A percentile compares a stretch with the other conserved stretches of the same genome.
Evolutionary conservation across 2,888 invertebrate species (phyloP).

Genomic region (Zygaena filipendulae): DNA sequence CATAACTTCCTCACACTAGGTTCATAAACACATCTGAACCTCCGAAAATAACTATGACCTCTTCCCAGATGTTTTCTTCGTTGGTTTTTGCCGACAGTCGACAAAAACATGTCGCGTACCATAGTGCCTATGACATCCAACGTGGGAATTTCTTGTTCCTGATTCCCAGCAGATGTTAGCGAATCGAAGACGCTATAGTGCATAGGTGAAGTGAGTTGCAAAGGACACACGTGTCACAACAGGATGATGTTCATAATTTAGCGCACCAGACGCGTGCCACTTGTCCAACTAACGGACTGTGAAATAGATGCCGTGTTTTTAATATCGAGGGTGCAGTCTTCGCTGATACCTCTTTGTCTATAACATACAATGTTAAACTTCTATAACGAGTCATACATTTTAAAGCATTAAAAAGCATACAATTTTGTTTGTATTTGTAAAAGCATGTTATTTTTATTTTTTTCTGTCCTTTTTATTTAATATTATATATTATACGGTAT

Average conservation of each 20-base stretch:
- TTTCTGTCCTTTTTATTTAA: no score
- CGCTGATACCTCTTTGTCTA: constrained; percentile 16
- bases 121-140: no score
- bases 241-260: constrained; percentile 41
- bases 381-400: no score
- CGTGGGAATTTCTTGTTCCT: constrained; percentile 44
- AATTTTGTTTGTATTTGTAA: no score
- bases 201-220: not conserved
- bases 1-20: constrained; percentile 40
- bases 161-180: constrained; percentile 41
- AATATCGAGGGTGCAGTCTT: constrained; percentile 19
- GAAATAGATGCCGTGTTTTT: constrained; percentile 43
- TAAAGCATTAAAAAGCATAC: no score
- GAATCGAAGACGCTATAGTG: constrained; percentile 22
- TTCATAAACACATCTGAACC: constrained; percentile 32
- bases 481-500: no score
- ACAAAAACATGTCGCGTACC: constrained; percentile 44
- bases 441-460: no score
- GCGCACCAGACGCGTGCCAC: constrained; percentile 44
- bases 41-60: constrained; percentile 44
- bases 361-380: no score
- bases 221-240: constrained; percentile 46
- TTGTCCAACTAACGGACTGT: constrained; percentile 43
- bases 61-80: constrained; percentile 53
- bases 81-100: constrained; percentile 30